Evolutionary conservation across 2,797 vertebrate genomes (phyloP).

Genomic region (Benthosema pterotum): DNA sequence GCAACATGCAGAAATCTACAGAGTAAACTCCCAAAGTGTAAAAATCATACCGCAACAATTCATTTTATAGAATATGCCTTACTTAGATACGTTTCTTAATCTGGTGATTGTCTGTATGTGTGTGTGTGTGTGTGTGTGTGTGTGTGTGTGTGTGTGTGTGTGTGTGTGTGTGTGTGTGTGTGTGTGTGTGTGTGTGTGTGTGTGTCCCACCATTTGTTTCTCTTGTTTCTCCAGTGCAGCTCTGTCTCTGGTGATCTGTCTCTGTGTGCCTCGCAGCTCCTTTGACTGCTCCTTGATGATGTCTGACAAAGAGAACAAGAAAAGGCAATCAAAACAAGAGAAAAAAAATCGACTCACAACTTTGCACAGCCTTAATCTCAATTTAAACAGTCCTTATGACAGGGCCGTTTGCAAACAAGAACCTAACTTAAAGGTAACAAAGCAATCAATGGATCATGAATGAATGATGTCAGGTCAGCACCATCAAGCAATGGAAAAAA

Average conservation of each 20-base stretch:
- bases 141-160: neutral
- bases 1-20: slow-evolving; percentile 63
- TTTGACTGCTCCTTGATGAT: slow-evolving; percentile 95
- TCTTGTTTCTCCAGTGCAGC: slow-evolving; percentile 94
- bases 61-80: slow-evolving; percentile 4
- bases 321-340: neutral
- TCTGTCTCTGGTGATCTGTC: slow-evolving; percentile 94
- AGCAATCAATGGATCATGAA: too few species aligned
- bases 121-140: neutral
- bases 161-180: slow-evolving; percentile 8
- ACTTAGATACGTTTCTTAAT: neutral
- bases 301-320: slow-evolving; percentile 75
- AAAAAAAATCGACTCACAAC: neutral
- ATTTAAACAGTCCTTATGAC: too few species aligned
- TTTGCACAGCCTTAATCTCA: neutral
- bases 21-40: too few species aligned
- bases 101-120: too few species aligned
- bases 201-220: slow-evolving; percentile 91
- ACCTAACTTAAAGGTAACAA: too few species aligned
- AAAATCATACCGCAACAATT: too few species aligned
- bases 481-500: too few species aligned
- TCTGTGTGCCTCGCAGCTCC: slow-evolving; percentile 94
- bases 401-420: too few species aligned
- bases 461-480: too few species aligned
- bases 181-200: slow-evolving; percentile 23